These are phyloP conservation scores for Cryptus viduatorius DNA, from an alignment of 2,888 invertebrate genomes.

Conservation along the genomic window DNA sequence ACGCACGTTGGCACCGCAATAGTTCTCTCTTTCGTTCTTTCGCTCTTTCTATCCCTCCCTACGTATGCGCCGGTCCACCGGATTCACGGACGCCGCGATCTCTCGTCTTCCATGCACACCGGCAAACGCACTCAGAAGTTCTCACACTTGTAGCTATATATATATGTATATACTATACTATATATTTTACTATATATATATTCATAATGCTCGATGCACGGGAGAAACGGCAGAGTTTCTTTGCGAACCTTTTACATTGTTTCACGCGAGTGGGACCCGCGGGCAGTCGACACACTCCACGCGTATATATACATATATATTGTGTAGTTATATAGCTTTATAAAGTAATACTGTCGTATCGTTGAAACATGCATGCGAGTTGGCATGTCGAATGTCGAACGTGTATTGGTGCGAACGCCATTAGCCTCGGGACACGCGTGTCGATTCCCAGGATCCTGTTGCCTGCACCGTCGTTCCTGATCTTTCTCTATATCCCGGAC, in stretches of 20 bases:
- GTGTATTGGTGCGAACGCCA: slow-evolving; percentile 11
- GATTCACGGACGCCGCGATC: slow-evolving; percentile 62
- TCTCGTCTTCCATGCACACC: slow-evolving; percentile 49
- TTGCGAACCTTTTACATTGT: slow-evolving; percentile 43
- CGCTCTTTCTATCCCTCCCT: slow-evolving; percentile 28
- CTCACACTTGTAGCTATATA: slow-evolving; percentile 45
- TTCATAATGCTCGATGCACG: slow-evolving; percentile 1
- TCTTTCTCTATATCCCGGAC: slow-evolving; percentile 10
- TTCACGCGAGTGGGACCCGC: slow-evolving; percentile 19
- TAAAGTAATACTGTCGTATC: neutral
- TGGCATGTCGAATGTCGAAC: neutral
- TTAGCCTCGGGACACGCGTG: slow-evolving; percentile 46
- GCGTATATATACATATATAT: neutral
- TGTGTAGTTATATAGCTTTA: neutral
- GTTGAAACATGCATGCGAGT: neutral
- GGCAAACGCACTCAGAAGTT: slow-evolving; percentile 50
- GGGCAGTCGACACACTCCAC: neutral
- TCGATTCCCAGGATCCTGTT: slow-evolving; percentile 41
- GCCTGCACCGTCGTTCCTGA: slow-evolving; percentile 22
- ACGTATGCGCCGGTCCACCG: slow-evolving; percentile 48
- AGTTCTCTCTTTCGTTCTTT: slow-evolving; percentile 38
- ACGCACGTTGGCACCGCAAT: slow-evolving; percentile 82
- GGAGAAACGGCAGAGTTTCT: slow-evolving; percentile 3
- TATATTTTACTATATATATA: neutral
- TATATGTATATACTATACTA: neutral